A percentile compares a stretch with the other conserved stretches of the same genome.
phyloP scores from a whole-genome alignment of 2,888 invertebrate species.

The Clistopyga incitator region DNA sequence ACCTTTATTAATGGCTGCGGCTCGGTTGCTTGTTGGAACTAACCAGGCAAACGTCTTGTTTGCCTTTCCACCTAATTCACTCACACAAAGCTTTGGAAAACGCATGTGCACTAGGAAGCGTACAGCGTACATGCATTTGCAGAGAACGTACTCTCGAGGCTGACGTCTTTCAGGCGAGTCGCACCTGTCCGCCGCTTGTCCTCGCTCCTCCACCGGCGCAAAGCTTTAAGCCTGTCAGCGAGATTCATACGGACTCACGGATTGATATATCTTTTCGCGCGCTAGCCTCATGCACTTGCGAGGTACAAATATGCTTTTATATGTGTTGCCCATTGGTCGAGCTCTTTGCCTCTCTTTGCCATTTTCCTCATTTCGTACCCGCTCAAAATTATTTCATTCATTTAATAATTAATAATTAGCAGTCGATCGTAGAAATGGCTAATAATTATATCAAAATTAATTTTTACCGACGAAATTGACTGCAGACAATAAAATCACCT shows the following conservation, averaged over 20 bases:
- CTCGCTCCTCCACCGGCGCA: constrained; percentile 73
- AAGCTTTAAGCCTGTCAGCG: constrained; percentile 78
- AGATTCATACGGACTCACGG: constrained; percentile 77
- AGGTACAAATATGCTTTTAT: constrained; percentile 56
- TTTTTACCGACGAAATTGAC: no score
- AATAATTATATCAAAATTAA: no score
- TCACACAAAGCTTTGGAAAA: constrained; percentile 57
- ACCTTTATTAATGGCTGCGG: constrained; percentile 73
- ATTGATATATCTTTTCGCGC: constrained; percentile 76
- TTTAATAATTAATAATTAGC: no score
- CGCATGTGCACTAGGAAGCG: constrained; percentile 35
- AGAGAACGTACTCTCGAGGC: constrained; percentile 56
- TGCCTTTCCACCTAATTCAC: constrained; percentile 75
- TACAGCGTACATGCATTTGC: constrained; percentile 31
- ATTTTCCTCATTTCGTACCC: constrained; percentile 28
- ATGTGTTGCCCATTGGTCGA: constrained; percentile 14
- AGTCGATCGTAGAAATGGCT: no score
- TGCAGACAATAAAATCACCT: no score
- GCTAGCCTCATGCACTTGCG: constrained; percentile 53
- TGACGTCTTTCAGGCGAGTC: constrained; percentile 75
- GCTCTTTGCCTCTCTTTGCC: no score
- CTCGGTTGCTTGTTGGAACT: constrained; percentile 68
- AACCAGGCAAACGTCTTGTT: constrained; percentile 72
- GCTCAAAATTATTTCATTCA: constrained; percentile 47
- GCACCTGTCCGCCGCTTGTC: constrained; percentile 77